A percentile compares a stretch with the other conserved stretches of the same genome.
Evolutionary conservation across 2,888 invertebrate species (phyloP).

Genomic region (Drosophila conformis): DNA sequence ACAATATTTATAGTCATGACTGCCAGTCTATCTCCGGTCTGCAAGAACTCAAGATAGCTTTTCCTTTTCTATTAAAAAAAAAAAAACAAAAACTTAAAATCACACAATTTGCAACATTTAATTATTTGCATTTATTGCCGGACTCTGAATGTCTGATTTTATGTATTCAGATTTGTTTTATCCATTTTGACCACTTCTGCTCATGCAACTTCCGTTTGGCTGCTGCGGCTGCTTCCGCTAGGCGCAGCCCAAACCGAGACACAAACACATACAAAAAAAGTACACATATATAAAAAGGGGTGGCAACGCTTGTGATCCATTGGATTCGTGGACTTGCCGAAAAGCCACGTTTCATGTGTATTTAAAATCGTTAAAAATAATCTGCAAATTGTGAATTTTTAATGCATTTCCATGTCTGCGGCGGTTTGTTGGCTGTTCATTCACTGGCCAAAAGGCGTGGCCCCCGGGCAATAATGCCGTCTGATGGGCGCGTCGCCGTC

Average conservation of each 20-base stretch:
- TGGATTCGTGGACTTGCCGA: conserved; percentile 45
- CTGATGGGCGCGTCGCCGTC: conserved; percentile 67
- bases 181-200: conserved; percentile 11
- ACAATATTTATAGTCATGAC: neutral
- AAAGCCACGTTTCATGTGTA: conserved; percentile 66
- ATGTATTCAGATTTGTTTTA: conserved; percentile 29
- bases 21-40: neutral
- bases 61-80: neutral
- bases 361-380: conserved; percentile 81
- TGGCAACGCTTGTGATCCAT: conserved; percentile 60
- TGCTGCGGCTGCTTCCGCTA: conserved; percentile 42
- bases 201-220: conserved; percentile 53
- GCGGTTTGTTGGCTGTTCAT: conserved; percentile 28
- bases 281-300: neutral
- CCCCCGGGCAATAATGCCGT: conserved; percentile 63
- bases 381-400: conserved; percentile 79
- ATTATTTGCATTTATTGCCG: conserved; percentile 55
- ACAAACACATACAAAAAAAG: neutral
- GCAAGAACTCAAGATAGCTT: neutral
- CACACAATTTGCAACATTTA: conserved; percentile 38
- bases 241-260: conserved; percentile 3
- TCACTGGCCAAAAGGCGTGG: conserved; percentile 54
- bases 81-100: neutral
- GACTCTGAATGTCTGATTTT: conserved; percentile 39
- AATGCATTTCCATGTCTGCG: conserved; percentile 76